Evolutionary conservation across 2,888 invertebrate genomes (phyloP).

Genomic region (Neoscelio sp.): DNA sequence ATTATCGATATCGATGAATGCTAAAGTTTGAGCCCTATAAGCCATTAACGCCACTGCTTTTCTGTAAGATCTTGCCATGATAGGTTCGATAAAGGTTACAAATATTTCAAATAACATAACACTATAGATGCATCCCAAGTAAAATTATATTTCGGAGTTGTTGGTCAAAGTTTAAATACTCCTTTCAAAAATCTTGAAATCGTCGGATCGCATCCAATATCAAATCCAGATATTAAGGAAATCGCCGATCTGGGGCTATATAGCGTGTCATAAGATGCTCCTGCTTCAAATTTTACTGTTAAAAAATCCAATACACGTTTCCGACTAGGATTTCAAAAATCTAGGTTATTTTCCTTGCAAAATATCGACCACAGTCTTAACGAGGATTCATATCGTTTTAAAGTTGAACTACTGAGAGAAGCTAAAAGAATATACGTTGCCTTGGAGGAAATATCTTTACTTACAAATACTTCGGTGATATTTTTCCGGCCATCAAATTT

Average conservation of each 20-base stretch:
- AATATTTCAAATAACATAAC: constrained; percentile 44
- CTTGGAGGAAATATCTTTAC: neutral
- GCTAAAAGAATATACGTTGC: constrained; percentile 48
- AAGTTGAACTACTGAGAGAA: constrained; percentile 55
- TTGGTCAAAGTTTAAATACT: constrained; percentile 49
- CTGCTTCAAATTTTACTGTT: constrained; percentile 38
- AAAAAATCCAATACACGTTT: constrained; percentile 34
- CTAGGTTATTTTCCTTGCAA: constrained; percentile 25
- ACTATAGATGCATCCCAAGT: constrained; percentile 61
- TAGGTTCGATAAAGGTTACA: too few species aligned
- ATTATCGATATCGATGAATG: too few species aligned
- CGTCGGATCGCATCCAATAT: constrained; percentile 27
- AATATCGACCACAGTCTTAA: constrained; percentile 66
- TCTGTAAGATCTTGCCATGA: too few species aligned
- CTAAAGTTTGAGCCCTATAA: too few species aligned
- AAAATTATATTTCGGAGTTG: constrained; percentile 51
- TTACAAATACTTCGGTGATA: constrained; percentile 33
- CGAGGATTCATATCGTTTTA: constrained; percentile 61
- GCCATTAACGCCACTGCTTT: too few species aligned
- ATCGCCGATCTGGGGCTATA: constrained; percentile 62
- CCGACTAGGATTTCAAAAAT: constrained; percentile 10
- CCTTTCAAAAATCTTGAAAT: constrained; percentile 65
- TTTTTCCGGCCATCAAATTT: constrained; percentile 36
- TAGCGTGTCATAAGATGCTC: constrained; percentile 59
- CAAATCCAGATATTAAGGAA: constrained; percentile 49